A percentile compares a stretch with the other conserved stretches of the same genome.
Evolutionary conservation across 2,888 invertebrate genomes (phyloP).

Genomic region (Rapana venosa): DNA sequence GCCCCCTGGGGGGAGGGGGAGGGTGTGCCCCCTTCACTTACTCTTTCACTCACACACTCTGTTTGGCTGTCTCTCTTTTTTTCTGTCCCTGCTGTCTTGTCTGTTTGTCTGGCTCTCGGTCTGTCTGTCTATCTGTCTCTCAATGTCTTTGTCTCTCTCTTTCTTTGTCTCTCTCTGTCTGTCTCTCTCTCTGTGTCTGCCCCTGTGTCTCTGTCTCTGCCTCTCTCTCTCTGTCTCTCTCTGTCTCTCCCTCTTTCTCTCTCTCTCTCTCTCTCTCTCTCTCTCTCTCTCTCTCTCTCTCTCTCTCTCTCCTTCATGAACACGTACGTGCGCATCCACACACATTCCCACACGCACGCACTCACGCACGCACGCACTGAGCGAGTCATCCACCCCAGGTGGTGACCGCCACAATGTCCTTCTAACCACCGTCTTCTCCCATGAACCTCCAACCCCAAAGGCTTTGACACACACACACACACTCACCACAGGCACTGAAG

Average conservation of each 20-base stretch:
- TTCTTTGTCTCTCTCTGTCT: too few species aligned
- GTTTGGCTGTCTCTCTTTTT: neutral
- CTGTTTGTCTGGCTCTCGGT: neutral
- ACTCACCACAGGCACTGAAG: too few species aligned
- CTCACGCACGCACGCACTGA: neutral
- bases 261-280: neutral
- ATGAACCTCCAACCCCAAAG: too few species aligned
- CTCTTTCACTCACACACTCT: too few species aligned
- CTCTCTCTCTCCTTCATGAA: neutral
- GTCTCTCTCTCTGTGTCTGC: neutral
- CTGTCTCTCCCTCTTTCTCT: neutral
- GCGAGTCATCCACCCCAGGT: neutral
- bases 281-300: neutral
- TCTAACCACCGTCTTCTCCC: too few species aligned
- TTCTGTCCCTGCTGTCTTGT: neutral
- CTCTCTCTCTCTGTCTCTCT: neutral
- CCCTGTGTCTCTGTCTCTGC: neutral
- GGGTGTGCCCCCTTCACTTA: too few species aligned
- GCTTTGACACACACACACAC: too few species aligned
- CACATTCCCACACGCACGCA: neutral
- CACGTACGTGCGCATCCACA: neutral
- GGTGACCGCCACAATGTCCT: too few species aligned
- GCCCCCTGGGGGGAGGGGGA: too few species aligned
- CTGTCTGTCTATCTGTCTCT: neutral
- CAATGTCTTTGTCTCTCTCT: neutral